Evolutionary conservation across 2,797 vertebrate genomes (phyloP).

Genomic region (Enteromius paludinosus): DNA sequence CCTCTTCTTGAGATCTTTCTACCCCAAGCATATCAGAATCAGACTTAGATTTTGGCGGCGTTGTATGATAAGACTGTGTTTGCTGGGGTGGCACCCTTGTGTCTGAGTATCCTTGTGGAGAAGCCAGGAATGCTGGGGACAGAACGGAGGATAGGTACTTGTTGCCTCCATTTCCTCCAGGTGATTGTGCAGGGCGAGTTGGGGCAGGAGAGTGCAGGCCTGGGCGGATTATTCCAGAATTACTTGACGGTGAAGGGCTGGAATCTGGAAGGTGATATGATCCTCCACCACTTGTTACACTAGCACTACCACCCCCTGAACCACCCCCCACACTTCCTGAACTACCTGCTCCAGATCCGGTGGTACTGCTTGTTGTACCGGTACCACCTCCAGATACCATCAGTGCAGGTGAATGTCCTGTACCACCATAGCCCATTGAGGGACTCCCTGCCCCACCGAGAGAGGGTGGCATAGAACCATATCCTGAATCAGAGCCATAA

Average conservation of each 20-base stretch:
- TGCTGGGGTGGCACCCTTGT: slow-evolving; percentile 68
- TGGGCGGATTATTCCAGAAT: slow-evolving; percentile 80
- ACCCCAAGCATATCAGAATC: slow-evolving; percentile 80
- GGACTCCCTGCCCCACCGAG: slow-evolving; percentile 82
- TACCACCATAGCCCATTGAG: slow-evolving; percentile 81
- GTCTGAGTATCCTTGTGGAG: slow-evolving; percentile 78
- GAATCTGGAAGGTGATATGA: slow-evolving; percentile 80
- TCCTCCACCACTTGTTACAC: slow-evolving; percentile 66
- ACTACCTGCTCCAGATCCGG: slow-evolving; percentile 64
- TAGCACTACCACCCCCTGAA: slow-evolving; percentile 63
- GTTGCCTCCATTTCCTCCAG: slow-evolving; percentile 74
- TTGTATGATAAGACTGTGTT: slow-evolving; percentile 78
- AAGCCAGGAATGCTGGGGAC: slow-evolving; percentile 85
- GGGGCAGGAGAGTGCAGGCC: slow-evolving; percentile 85
- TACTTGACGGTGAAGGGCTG: slow-evolving; percentile 82
- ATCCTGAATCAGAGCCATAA: slow-evolving; percentile 76
- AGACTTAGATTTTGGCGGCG: slow-evolving; percentile 73
- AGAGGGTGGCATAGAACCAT: slow-evolving; percentile 70
- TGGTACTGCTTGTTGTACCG: slow-evolving; percentile 67
- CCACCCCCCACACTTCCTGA: slow-evolving; percentile 66
- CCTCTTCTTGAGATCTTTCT: slow-evolving; percentile 72
- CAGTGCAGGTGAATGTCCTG: slow-evolving; percentile 83
- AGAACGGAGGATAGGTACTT: slow-evolving; percentile 87
- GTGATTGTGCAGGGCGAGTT: slow-evolving; percentile 74
- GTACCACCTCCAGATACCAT: slow-evolving; percentile 69